Evolutionary conservation across 2,888 invertebrate genomes (phyloP).

Genomic region (Xestia sexstrigata): DNA sequence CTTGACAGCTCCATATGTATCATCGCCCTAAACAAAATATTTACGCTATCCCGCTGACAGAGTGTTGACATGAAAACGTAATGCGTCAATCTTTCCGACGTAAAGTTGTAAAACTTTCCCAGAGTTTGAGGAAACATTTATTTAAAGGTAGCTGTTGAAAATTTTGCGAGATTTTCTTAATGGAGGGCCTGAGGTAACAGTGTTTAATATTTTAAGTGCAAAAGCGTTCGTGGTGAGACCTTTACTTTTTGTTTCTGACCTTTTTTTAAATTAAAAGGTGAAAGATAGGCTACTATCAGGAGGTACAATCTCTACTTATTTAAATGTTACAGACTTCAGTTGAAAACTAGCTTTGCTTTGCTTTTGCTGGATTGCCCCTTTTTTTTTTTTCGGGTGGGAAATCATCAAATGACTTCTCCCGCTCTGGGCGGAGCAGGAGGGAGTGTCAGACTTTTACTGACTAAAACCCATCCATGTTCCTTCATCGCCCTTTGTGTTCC

Average conservation of each 20-base stretch:
- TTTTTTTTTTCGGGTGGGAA: no score
- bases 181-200: conserved; percentile 42
- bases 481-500: no score
- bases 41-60: conserved; percentile 16
- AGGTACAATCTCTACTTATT: neutral
- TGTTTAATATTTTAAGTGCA: conserved; percentile 50
- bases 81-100: conserved; percentile 38
- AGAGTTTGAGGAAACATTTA: conserved; percentile 48
- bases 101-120: conserved; percentile 44
- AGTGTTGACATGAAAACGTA: conserved; percentile 49
- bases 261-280: neutral
- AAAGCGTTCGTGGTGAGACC: conserved; percentile 3
- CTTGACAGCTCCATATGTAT: neutral
- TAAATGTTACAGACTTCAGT: neutral
- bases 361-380: no score
- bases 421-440: no score
- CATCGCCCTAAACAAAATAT: conserved; percentile 27
- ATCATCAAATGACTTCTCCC: no score
- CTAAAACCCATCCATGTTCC: no score
- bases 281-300: neutral
- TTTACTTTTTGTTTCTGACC: neutral
- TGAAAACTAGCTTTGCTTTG: neutral
- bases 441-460: no score
- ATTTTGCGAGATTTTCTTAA: conserved; percentile 48
- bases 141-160: conserved; percentile 41